These are phyloP conservation scores for Yponomeuta malinellus DNA, from an alignment of 2,888 invertebrate species.

Conservation along the genomic window DNA sequence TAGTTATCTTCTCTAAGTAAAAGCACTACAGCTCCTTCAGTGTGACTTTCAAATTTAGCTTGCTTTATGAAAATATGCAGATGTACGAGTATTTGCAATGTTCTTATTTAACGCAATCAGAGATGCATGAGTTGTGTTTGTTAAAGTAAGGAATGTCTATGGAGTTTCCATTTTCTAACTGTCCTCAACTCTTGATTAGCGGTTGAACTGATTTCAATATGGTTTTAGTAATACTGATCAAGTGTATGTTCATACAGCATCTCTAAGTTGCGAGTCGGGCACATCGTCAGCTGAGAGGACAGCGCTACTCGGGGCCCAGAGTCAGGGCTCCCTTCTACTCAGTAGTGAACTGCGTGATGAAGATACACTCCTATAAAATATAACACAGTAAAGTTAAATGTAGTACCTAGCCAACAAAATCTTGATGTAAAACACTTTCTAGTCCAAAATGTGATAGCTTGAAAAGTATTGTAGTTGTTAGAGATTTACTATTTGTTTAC, in stretches of 20 bases:
- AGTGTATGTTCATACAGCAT: slow-evolving; percentile 46
- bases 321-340: slow-evolving; percentile 85
- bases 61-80: too few relatives aligned
- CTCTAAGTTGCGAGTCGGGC: slow-evolving; percentile 78
- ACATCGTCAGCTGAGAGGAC: slow-evolving; percentile 79
- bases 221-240: too few relatives aligned
- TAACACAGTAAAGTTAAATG: neutral
- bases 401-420: neutral
- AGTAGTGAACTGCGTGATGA: slow-evolving; percentile 89
- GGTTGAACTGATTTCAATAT: neutral
- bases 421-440: neutral
- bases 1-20: too few relatives aligned
- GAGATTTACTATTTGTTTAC: neutral
- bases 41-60: too few relatives aligned
- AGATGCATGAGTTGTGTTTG: neutral
- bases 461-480: neutral
- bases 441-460: slow-evolving; percentile 11
- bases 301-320: slow-evolving; percentile 80
- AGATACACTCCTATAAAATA: slow-evolving; percentile 85
- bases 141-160: neutral
- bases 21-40: too few relatives aligned
- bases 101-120: neutral
- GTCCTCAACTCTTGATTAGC: neutral
- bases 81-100: too few relatives aligned
- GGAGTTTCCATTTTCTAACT: neutral